A percentile compares a stretch with the other conserved stretches of the same genome.
These are phyloP conservation scores for Ips nitidus DNA, from an alignment of 1,140 invertebrate species.

Conservation along the genomic window DNA sequence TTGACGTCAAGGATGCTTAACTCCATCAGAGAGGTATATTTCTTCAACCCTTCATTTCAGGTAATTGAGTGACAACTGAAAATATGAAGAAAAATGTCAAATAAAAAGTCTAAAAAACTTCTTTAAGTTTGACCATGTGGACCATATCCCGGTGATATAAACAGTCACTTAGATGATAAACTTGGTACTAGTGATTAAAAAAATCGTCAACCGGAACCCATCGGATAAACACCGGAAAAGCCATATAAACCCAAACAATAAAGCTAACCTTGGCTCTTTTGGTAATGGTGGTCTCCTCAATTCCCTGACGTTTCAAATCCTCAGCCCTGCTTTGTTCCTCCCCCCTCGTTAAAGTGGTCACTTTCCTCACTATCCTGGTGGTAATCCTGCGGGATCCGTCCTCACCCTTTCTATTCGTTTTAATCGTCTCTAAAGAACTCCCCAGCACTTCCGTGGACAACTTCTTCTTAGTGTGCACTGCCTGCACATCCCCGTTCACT, in stretches of 20 bases:
- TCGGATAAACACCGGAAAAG: neutral
- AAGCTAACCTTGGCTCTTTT: slow-evolving; percentile 61
- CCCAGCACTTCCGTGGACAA: slow-evolving; percentile 82
- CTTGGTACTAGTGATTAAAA: no score
- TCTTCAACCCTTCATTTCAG: no score
- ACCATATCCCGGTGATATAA: no score
- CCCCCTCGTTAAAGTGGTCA: slow-evolving; percentile 84
- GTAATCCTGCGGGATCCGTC: slow-evolving; percentile 78
- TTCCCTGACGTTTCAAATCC: slow-evolving; percentile 61
- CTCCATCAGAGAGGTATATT: no score
- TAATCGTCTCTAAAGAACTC: slow-evolving; percentile 77
- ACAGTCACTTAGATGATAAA: no score
- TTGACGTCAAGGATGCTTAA: no score
- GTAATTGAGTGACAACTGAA: no score
- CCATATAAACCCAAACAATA: neutral
- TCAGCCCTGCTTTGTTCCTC: slow-evolving; percentile 77
- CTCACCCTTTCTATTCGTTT: slow-evolving; percentile 73
- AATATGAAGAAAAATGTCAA: no score
- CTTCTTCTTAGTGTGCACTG: slow-evolving; percentile 77
- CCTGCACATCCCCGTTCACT: slow-evolving; percentile 55
- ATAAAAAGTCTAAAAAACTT: no score
- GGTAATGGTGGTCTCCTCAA: slow-evolving; percentile 53
- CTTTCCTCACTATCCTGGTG: slow-evolving; percentile 84
- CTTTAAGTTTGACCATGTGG: no score
- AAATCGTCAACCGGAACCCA: neutral